These are phyloP conservation scores for Phymorhynchus buccinoides DNA, from an alignment of 1,140 invertebrate genomes.

Conservation along the genomic window DNA sequence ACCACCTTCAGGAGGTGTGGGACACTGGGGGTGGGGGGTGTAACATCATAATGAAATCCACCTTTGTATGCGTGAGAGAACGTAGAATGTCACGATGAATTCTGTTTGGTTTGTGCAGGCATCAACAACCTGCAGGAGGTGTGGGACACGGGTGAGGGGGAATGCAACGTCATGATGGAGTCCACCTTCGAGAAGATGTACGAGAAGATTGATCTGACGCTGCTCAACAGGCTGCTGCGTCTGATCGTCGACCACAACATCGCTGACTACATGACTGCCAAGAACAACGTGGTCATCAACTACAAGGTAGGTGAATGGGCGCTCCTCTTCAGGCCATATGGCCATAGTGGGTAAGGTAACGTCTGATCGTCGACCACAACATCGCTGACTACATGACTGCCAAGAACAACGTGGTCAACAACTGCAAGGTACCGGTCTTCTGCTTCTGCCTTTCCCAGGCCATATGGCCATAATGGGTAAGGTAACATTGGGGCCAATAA, in stretches of 20 bases:
- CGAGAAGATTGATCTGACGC: constrained; percentile 98
- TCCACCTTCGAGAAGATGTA: constrained; percentile 98
- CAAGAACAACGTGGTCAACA: constrained; percentile 99
- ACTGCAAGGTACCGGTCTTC: constrained; percentile 84
- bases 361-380: constrained; percentile 99
- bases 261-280: constrained; percentile 99
- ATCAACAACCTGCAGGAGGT: constrained; percentile 98
- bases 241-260: constrained; percentile 99
- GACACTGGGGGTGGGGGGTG: constrained; percentile 98
- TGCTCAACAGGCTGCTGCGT: constrained; percentile 94
- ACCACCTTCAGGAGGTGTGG: constrained; percentile 99
- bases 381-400: constrained; percentile 99
- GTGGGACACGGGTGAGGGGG: constrained; percentile 98
- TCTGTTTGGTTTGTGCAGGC: constrained; percentile 74
- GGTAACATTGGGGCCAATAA: too few relatives aligned
- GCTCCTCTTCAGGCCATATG: too few relatives aligned
- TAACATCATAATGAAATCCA: constrained; percentile 97
- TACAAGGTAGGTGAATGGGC: too few relatives aligned
- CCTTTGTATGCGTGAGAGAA: too few relatives aligned
- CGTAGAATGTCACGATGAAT: not conserved
- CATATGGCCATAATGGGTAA: too few relatives aligned
- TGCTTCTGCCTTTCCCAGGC: too few relatives aligned
- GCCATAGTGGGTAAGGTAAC: too few relatives aligned
- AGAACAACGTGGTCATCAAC: constrained; percentile 99
- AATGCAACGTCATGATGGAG: constrained; percentile 98